Base-by-base conservation (phyloP, 2,113 vertebrate genomes). In the Mixornis gularis region DNA sequence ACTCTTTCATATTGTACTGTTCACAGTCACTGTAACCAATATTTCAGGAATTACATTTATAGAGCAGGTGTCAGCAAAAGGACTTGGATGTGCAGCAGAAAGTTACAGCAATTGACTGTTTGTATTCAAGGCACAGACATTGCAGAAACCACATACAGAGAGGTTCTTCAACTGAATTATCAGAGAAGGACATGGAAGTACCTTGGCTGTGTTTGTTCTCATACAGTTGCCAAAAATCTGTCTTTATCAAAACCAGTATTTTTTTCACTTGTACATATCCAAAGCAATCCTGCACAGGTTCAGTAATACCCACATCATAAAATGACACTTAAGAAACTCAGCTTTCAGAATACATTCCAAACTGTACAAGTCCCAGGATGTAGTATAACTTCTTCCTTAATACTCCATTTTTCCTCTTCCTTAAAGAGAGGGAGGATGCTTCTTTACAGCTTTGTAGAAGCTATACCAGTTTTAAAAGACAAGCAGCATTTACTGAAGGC, bases 321-420 rank as follows among this genome's bases (percentile, higher is more conserved):
- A 73, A 27, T 1, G 72, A 11, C 14, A 34, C 1, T 0, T 7
- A n/a, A 48, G 27, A 70, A 84, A 62, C 11, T 14, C 51, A 44
- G 41, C 19, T 80, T 62, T 8, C 17, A 32, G 41, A 79, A 80
- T 4, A 44, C 25, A 51, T 48, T 62, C 12, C 56, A 26, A 62
- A 69, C 6, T 22, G 16, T 2, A 10, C 0, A 66, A 55, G 26
- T n/a, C 12, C 13, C 36, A 55, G 22, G 14, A 66, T 1, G 0
- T 4, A 44, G 11, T 14, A 3, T 1, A 60, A 72, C 9, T 36
- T 72, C 20, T 77, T 64, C 41, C 46, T 38, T 56, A 83, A 83
- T 13, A 53, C 13, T 55, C 24, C 1, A 2, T 5, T 53, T 71
- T 53, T 20, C 43, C 5, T 38, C 10, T 26, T 13, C 19, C 17